These are phyloP conservation scores for Chelonoidis abingdonii DNA, from an alignment of 2,113 vertebrate genomes.

Conservation along the genomic window DNA sequence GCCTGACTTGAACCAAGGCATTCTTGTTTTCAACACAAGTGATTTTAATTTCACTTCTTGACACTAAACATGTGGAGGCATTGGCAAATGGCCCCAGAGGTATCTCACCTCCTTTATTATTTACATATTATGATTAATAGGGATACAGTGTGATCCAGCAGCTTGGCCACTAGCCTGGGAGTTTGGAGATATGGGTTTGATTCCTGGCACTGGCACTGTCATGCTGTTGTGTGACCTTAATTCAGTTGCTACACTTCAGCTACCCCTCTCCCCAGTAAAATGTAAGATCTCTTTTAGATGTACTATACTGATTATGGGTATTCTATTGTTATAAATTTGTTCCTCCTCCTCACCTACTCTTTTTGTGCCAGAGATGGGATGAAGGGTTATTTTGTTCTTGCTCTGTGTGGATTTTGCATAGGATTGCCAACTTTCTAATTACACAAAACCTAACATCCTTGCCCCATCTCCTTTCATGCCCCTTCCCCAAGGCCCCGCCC, in stretches of 20 bases:
- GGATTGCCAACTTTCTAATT: too few species aligned
- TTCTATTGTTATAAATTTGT: background rate
- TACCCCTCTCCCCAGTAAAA: background rate
- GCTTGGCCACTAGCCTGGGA: fast-evolving
- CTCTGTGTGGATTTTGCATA: background rate
- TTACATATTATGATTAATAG: background rate
- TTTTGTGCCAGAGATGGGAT: background rate
- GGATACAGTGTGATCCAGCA: background rate
- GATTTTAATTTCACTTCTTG: background rate
- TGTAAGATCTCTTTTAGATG: background rate
- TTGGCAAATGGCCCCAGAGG: background rate
- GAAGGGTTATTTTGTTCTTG: background rate
- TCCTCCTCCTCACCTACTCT: background rate
- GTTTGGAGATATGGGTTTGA: background rate
- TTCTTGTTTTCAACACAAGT: background rate
- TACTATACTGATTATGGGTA: background rate
- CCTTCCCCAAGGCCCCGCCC: too few species aligned
- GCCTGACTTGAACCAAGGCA: background rate
- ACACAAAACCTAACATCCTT: too few species aligned
- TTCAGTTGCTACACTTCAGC: background rate
- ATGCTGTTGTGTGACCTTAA: background rate
- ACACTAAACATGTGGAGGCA: background rate
- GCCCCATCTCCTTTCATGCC: too few species aligned
- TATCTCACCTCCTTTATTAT: background rate
- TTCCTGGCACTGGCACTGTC: background rate